phyloP scores from a whole-genome alignment of 1,140 invertebrate genomes.

The Trichonephila clavata region DNA sequence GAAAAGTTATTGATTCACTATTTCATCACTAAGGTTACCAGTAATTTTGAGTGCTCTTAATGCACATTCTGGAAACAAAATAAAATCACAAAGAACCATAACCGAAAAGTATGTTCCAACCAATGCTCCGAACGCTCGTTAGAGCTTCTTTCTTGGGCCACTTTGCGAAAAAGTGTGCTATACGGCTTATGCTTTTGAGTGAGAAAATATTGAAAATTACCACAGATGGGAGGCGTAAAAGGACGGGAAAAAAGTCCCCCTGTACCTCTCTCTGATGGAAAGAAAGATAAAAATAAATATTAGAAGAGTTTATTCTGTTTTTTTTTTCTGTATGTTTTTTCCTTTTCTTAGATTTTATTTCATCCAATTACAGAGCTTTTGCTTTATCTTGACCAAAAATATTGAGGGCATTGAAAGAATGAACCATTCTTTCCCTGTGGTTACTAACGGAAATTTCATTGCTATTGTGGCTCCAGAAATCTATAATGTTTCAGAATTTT shows the following conservation, averaged over 20 bases:
- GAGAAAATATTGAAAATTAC: slow-evolving; percentile 18
- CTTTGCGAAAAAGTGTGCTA: background rate
- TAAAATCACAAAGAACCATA: slow-evolving; percentile 15
- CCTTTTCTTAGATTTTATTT: background rate
- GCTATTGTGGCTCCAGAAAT: too few relatives aligned
- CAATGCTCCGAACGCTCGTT: slow-evolving; percentile 10
- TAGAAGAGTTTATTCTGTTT: background rate
- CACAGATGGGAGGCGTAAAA: background rate
- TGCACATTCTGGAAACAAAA: background rate
- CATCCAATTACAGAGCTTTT: background rate
- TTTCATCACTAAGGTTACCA: background rate
- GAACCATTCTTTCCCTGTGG: background rate
- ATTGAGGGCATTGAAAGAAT: background rate
- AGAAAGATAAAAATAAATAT: slow-evolving; percentile 14
- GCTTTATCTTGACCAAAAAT: background rate
- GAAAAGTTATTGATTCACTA: background rate
- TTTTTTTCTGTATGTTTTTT: background rate
- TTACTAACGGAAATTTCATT: too few relatives aligned
- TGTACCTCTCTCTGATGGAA: background rate
- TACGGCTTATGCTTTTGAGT: background rate
- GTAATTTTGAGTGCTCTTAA: background rate
- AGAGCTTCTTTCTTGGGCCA: background rate
- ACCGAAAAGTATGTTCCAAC: slow-evolving; percentile 4
- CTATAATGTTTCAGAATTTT: too few relatives aligned
- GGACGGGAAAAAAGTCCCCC: background rate